Conservation (phyloP, 2,888 invertebrate species). For the Sarcophaga variegata region DNA sequence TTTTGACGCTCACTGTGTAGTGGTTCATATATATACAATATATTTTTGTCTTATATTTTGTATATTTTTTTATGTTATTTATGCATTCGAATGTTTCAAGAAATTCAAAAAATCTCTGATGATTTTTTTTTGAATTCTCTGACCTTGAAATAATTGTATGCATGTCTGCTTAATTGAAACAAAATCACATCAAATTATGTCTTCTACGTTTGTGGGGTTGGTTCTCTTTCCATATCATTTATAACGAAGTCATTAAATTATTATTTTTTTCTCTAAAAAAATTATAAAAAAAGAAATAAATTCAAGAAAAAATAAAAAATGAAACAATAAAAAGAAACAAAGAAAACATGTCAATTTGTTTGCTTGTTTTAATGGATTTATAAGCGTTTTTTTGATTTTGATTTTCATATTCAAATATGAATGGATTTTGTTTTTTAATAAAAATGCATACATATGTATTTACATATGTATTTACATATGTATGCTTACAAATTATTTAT, state of each 20-base stretch:
- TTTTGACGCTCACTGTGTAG: too few species aligned
- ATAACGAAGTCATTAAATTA: background rate
- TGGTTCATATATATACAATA: too few species aligned
- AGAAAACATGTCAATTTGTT: background rate
- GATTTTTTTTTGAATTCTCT: background rate
- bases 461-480: too few species aligned
- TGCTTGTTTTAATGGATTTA: background rate
- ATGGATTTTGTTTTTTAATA: too few species aligned
- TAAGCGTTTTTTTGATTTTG: background rate
- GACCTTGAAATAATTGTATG: background rate
- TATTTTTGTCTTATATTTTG: too few species aligned
- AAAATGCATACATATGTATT: background rate
- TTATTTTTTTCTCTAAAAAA: too few species aligned
- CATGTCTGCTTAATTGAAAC: background rate
- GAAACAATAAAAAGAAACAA: background rate
- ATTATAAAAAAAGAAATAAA: background rate
- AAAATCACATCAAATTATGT: background rate
- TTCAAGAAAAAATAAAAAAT: background rate
- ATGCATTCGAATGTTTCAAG: too few species aligned
- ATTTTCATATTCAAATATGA: too few species aligned
- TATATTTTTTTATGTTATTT: too few species aligned
- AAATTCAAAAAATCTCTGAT: background rate
- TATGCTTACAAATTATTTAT: background rate
- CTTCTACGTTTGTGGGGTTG: background rate
- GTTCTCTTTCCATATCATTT: too few species aligned